Evolutionary conservation across 2,797 vertebrate species (phyloP).

Genomic region (Cetoscarus ocellatus): DNA sequence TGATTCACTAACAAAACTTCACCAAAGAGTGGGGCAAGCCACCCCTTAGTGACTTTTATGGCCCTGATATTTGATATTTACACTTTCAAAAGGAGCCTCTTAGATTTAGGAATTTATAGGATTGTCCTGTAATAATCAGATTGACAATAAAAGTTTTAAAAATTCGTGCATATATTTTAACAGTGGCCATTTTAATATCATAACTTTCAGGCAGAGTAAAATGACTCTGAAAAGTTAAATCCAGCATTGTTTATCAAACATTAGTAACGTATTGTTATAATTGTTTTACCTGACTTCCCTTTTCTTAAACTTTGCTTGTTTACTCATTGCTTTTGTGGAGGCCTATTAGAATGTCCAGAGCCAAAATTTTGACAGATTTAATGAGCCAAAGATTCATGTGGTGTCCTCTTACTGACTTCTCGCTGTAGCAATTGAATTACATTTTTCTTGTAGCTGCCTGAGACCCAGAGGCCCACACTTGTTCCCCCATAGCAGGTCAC

Average conservation of each 20-base stretch:
- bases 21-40: too few relatives aligned
- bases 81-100: too few relatives aligned
- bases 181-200: too few relatives aligned
- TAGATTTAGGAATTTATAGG: too few relatives aligned
- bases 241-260: not conserved
- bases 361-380: not conserved
- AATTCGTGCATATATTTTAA: too few relatives aligned
- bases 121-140: too few relatives aligned
- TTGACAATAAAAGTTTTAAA: too few relatives aligned
- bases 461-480: constrained; percentile 15
- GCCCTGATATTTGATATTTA: too few relatives aligned
- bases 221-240: too few relatives aligned
- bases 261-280: not conserved
- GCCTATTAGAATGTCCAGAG: not conserved
- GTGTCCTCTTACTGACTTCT: not conserved
- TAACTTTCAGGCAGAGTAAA: too few relatives aligned
- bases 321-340: not conserved
- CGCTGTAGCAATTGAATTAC: not conserved
- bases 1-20: too few relatives aligned
- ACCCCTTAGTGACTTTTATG: too few relatives aligned
- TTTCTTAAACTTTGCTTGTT: not conserved
- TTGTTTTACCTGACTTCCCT: not conserved
- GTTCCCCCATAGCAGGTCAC: constrained; percentile 6
- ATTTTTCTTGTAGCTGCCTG: constrained; percentile 20
- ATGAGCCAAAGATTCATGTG: not conserved